Conservation (phyloP, 2,113 vertebrate genomes). For the Corydoras maculifer region DNA sequence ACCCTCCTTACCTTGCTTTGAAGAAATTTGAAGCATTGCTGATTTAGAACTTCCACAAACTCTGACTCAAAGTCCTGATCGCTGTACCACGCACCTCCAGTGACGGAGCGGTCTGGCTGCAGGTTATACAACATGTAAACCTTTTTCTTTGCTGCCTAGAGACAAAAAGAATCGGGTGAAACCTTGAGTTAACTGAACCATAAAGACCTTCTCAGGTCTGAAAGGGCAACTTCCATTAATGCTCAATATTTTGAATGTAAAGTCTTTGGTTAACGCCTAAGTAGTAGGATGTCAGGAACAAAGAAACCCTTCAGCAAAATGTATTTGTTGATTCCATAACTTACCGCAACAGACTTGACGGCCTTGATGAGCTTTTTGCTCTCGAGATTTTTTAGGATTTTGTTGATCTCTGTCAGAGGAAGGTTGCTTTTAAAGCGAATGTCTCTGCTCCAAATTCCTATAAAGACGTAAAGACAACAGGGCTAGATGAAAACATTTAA, state of each 20-base stretch:
- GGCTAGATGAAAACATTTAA: too few relatives aligned
- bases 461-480: not conserved
- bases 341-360: slow-evolving; percentile 97
- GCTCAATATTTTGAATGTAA: too few relatives aligned
- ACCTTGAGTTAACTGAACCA: too few relatives aligned
- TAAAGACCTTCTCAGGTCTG: not conserved
- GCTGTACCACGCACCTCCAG: slow-evolving; percentile 95
- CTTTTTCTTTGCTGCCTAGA: slow-evolving; percentile 96
- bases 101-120: slow-evolving; percentile 92
- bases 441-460: slow-evolving; percentile 97
- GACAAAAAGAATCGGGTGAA: not conserved
- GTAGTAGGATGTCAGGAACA: too few relatives aligned
- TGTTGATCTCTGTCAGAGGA: slow-evolving; percentile 96
- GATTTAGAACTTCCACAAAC: slow-evolving; percentile 96
- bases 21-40: slow-evolving; percentile 96
- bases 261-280: too few relatives aligned
- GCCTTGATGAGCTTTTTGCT: slow-evolving; percentile 99
- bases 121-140: slow-evolving; percentile 97
- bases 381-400: slow-evolving; percentile 97
- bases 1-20: slow-evolving; percentile 81
- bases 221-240: too few relatives aligned
- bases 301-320: too few relatives aligned
- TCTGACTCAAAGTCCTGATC: slow-evolving; percentile 99
- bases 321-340: slow-evolving; percentile 44
- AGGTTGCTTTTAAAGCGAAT: slow-evolving; percentile 97